Base-by-base conservation (phyloP, 2,797 vertebrate genomes). In the Crocodylus rhombifer region DNA sequence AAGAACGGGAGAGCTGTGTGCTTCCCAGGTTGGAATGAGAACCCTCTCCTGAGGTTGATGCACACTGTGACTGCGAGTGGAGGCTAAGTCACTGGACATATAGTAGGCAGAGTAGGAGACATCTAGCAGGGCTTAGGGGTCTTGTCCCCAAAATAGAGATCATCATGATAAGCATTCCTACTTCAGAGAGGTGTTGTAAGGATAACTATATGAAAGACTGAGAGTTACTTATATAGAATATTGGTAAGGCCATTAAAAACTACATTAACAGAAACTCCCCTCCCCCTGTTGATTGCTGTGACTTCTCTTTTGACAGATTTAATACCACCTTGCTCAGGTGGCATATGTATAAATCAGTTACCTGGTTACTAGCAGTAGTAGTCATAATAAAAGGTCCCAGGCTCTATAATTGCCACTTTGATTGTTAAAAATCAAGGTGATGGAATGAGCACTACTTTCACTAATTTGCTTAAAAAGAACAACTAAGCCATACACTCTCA, bases 401-500 rank as follows among this genome's bases (percentile, higher is more conserved):
- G 58, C 64, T 65, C 30, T 65, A 21, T 21, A 28, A 33, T 14
- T 76, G 26, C 20, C 7, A 16, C 36, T 42, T 11, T 26, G 56
- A 73, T 30, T 28, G 17, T 20, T 11, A 30, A 42, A 5, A 26
- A 55, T 33, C n/a, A 36, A 64, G 58, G 58, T 1, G 58, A 33
- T 21, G 51, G 30, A 28, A 5, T 1, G 16, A 63, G 33, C 14
- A 4, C 1, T 28, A 25, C 12, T 13, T 4, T 51, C 14, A 18
- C 86, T 4, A 14, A 57, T 61, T 57, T 2, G 1, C 76, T 12
- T n/a, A 26, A 56, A 23, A 20, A 28, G 14, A 4, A 81, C n/a
- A 13, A 2, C 0, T 5, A 4, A 63, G 42, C 58, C 28, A 9
- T 5, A 6, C 1, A 1, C 67, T 25, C 60, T 9, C 36, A 83